Evolutionary conservation across 2,797 vertebrate species (phyloP).

Genomic region (Salmo trutta): DNA sequence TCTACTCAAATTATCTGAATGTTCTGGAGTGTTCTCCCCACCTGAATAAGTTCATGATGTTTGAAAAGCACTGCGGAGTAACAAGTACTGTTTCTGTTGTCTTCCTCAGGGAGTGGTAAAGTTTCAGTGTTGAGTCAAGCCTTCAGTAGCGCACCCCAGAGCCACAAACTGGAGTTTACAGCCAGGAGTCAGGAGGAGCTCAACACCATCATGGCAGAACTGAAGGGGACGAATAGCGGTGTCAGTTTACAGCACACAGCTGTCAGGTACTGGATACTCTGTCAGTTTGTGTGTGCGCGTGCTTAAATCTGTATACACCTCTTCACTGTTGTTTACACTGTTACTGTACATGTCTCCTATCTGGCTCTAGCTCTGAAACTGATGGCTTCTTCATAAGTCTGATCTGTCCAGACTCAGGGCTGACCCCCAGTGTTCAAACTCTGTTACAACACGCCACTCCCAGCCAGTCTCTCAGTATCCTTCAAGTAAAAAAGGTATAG

Average conservation of each 20-base stretch:
- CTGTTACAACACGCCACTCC: constrained; percentile 73
- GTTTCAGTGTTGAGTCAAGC: constrained; percentile 76
- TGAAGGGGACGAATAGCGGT: constrained; percentile 69
- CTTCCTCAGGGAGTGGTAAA: constrained; percentile 69
- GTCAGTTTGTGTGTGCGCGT: constrained; percentile 16
- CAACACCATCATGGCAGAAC: constrained; percentile 66
- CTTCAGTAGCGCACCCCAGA: constrained; percentile 38
- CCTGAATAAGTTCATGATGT: background rate
- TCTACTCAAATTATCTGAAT: background rate
- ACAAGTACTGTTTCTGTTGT: background rate
- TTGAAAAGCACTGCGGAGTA: background rate
- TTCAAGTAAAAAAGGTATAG: constrained; percentile 85
- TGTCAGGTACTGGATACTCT: constrained; percentile 74
- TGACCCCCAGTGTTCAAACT: constrained; percentile 80
- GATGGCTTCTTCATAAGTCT: constrained; percentile 76
- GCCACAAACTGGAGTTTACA: constrained; percentile 84
- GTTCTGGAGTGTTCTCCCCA: background rate
- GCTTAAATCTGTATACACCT: constrained; percentile 5
- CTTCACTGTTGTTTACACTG: constrained; percentile 10
- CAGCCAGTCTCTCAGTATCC: constrained; percentile 76
- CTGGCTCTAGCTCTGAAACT: constrained; percentile 70
- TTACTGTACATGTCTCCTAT: background rate
- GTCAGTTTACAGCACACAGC: constrained; percentile 64
- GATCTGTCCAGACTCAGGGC: constrained; percentile 81
- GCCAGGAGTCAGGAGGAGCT: constrained; percentile 62